phyloP scores from a whole-genome alignment of 2,113 vertebrate species.

The Leptobrachium ailaonicum region DNA sequence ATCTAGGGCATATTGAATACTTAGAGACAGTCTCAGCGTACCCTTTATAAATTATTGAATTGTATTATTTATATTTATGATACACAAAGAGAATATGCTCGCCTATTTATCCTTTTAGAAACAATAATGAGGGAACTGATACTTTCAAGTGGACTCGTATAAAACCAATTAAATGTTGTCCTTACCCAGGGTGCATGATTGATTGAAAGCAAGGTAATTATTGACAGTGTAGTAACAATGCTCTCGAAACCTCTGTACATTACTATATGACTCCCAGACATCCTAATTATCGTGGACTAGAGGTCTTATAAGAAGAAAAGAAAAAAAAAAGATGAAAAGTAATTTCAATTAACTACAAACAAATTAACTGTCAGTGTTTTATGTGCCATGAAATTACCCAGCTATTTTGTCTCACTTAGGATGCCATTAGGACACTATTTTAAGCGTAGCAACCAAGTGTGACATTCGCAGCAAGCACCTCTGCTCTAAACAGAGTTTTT shows the following conservation, averaged over 20 bases:
- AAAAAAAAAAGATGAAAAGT: constrained; percentile 15
- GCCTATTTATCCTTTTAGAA: not conserved
- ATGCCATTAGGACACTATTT: constrained; percentile 41
- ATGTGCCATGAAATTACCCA: constrained; percentile 47
- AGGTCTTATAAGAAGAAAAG: constrained; percentile 9
- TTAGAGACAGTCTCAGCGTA: too few relatives aligned
- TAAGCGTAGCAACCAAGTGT: constrained; percentile 24
- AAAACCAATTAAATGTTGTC: not conserved
- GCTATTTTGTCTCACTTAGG: constrained; percentile 45
- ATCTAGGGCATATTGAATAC: too few relatives aligned
- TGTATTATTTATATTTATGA: too few relatives aligned
- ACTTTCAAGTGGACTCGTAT: not conserved
- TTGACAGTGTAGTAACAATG: not conserved
- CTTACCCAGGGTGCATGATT: not conserved
- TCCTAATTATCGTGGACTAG: constrained; percentile 21
- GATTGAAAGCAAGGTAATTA: not conserved
- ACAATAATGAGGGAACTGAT: not conserved
- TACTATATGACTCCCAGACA: constrained; percentile 20
- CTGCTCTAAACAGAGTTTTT: constrained; percentile 24
- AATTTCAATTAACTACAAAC: constrained; percentile 44
- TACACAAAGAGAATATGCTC: too few relatives aligned
- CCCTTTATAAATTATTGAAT: too few relatives aligned
- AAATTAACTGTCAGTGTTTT: constrained; percentile 48
- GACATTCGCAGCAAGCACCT: constrained; percentile 29
- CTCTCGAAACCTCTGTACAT: constrained; percentile 21